Base-by-base conservation (phyloP, 2,888 invertebrate species). In the Micoletzkya japonica region DNA sequence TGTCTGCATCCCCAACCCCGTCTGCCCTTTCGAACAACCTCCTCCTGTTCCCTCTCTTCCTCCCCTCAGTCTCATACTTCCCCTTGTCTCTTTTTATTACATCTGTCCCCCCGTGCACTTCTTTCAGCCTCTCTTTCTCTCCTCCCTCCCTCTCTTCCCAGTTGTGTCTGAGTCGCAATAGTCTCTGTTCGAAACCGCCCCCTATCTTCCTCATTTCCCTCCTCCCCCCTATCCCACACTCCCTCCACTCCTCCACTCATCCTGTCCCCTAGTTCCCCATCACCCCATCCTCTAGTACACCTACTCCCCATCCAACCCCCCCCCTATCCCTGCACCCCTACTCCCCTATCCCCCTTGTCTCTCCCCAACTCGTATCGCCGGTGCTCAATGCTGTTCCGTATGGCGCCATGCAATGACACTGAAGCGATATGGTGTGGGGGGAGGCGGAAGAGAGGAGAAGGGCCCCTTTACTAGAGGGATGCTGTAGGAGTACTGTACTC, bases 351-450 rank as follows among this genome's bases (percentile, higher is more conserved):
- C 32, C 64, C 64, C 54, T n/a, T 49, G n/a, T 20, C 30, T 28
- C 24, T 32, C 52, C 54, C 37, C 37, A n/a, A 28, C 36, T 66
- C 64, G 52, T 54, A 6, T 28, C 63, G 44, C 36, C 26, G 54
- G 36, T 66, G 7, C 54, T 66, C 54, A 66, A 54, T 54, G 64
- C n/a, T n/a, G n/a, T n/a, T 66, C 64, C 36, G 28, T 17, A 10
- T 14, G 2, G 37, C 34, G 30, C 36, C 44, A 20, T 6, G 54
- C 64, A 54, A 66, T 66, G 64, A 66, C 64, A 66, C 64, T 66
- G 64, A 66, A 66, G 64, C 64, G 64, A 66, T 52, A 66, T 66
- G 64, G 64, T 36, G 54, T 37, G 64, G 64, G 36, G 26, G 20
- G 50, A 52, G 24, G 28, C 7, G 20, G 26, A 4, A 44, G 44